Conservation (phyloP, 2,888 invertebrate species). For the Aspidiotus destructor region DNA sequence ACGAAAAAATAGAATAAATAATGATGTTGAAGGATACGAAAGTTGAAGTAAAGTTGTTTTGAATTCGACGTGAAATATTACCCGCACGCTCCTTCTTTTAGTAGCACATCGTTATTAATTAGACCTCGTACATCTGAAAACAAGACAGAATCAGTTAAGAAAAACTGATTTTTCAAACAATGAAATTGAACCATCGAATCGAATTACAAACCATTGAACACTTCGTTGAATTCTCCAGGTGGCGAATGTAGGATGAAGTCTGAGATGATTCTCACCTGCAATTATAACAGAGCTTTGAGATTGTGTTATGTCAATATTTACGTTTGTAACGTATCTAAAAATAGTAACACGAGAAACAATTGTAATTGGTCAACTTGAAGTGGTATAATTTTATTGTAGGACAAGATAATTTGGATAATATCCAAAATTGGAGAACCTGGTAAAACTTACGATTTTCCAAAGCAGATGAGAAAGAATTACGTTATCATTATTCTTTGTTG, state of each 20-base stretch:
- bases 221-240: slow-evolving; percentile 99
- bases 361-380: neutral
- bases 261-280: slow-evolving; percentile 81
- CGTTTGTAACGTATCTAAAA: too few relatives aligned
- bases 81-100: slow-evolving; percentile 92
- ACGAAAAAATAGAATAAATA: neutral
- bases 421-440: neutral
- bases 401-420: neutral
- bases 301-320: too few relatives aligned
- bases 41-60: neutral
- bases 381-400: neutral
- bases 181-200: too few relatives aligned
- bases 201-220: slow-evolving; percentile 62
- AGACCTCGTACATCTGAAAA: slow-evolving; percentile 70
- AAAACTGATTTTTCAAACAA: too few relatives aligned
- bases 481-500: too few relatives aligned
- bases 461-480: too few relatives aligned
- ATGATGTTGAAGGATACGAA: neutral
- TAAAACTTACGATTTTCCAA: too few relatives aligned
- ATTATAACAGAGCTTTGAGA: neutral
- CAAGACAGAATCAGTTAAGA: neutral
- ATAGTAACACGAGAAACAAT: neutral
- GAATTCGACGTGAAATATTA: slow-evolving; percentile 39
- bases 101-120: slow-evolving; percentile 86
- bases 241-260: slow-evolving; percentile 98